Evolutionary conservation across 1,140 invertebrate genomes (phyloP), one percentile per base, ranked within the genome.

Genomic region (Oedothorax gibbosus): DNA sequence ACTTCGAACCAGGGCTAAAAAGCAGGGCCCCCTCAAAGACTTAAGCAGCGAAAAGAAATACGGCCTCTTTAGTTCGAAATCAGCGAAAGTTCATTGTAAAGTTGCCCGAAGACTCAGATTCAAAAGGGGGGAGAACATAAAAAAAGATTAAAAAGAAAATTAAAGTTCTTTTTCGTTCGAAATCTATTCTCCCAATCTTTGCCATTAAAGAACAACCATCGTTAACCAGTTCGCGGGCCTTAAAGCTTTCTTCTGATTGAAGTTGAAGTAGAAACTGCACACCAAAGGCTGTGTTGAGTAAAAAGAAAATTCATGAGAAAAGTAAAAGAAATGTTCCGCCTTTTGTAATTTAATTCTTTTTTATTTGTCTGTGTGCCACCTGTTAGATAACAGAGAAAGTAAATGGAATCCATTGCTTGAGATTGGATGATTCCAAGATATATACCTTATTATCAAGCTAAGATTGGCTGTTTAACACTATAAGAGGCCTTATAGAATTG

Each of bases 101-200:
- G 54, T 51, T 71, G 69, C 69, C 69, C 54, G 14, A 54, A 51
- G 50, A 71, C 49, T 71, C 54, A 4, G 50, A 71, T 71, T 71
- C 12, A 35, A 35, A 35, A 35, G 35, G 35, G 35, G 35, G 35
- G 1, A 35, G 69, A 71, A 71, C 50, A 71, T 53, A 71, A 71
- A 51, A 71, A 51, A 18, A 71, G 54, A 71, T 71, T 71, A 71
- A 71, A 71, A 51, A 53, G 69, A 53, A 71, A 15, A 20, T 53
- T 49, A 68, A 11, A 66, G 20, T 75, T 2, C 51, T 21, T 9
- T 20, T 75, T 75, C 72, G 9, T 7, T 75, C 18, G 20, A 21
- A 75, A 75, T 60, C 72, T 75, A 56, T 75, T 75, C 72, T 75
- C 49, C 54, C 54, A 75, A 75, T 75, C 72, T 75, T 12, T 35